Percentiles rank a stretch among this genome's conserved stretches.
phyloP scores from a whole-genome alignment of 1,140 invertebrate species.

The Drosophila sp. region DNA sequence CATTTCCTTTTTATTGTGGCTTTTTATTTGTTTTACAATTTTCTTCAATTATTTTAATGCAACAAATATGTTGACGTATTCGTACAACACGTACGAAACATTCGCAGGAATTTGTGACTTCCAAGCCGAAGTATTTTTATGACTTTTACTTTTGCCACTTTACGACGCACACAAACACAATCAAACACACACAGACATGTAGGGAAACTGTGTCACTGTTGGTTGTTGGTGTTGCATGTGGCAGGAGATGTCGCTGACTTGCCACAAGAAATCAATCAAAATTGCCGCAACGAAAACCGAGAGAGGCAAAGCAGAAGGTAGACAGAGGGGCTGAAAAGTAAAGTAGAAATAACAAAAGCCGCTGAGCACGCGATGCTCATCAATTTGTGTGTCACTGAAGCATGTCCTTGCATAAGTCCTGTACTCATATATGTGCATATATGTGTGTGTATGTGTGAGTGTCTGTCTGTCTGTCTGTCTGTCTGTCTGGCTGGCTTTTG shows the following conservation, averaged over 20 bases:
- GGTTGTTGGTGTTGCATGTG: constrained; percentile 13
- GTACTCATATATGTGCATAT: constrained; percentile 17
- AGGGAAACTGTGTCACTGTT: constrained; percentile 61
- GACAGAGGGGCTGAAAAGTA: background rate
- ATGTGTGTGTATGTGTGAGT: constrained; percentile 25
- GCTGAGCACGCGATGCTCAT: constrained; percentile 76
- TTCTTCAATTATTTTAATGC: constrained; percentile 80
- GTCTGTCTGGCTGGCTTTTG: constrained; percentile 64
- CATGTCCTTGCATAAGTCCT: constrained; percentile 56
- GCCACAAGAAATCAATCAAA: constrained; percentile 81
- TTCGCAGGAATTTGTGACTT: constrained; percentile 54
- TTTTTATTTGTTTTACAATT: constrained; percentile 75
- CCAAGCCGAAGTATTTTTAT: constrained; percentile 62
- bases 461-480: constrained; percentile 36
- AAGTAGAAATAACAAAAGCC: constrained; percentile 65
- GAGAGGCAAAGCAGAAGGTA: constrained; percentile 3
- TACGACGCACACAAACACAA: constrained; percentile 52
- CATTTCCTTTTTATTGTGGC: constrained; percentile 28
- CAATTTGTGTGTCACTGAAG: constrained; percentile 70
- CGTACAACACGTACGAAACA: constrained; percentile 37
- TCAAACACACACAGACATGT: constrained; percentile 3
- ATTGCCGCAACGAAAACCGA: constrained; percentile 62
- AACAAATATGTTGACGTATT: constrained; percentile 75
- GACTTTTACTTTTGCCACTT: constrained; percentile 72
- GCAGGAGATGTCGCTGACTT: constrained; percentile 68